These are phyloP conservation scores for Muscicapa striata DNA, from an alignment of 2,797 vertebrate species.

Conservation along the genomic window DNA sequence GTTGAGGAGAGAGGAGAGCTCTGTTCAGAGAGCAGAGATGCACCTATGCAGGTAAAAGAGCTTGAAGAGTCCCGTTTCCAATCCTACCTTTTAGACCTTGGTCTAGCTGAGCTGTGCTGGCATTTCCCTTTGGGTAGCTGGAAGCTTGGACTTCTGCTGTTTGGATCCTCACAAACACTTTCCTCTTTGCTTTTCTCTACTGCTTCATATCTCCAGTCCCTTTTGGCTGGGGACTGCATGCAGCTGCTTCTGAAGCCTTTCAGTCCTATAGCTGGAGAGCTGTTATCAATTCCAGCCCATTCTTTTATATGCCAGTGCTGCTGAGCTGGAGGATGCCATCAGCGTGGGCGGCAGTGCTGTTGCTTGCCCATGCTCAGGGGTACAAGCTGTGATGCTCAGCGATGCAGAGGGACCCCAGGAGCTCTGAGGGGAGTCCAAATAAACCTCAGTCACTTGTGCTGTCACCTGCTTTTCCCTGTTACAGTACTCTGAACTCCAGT, in stretches of 20 bases:
- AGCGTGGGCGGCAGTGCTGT: neutral
- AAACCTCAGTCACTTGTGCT: neutral
- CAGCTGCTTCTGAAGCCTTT: conserved; percentile 42
- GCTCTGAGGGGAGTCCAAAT: neutral
- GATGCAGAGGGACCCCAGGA: neutral
- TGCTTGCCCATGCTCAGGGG: neutral
- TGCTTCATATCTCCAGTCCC: neutral
- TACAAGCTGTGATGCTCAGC: neutral
- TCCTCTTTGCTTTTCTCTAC: neutral
- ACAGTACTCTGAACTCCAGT: neutral
- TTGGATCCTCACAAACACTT: neutral
- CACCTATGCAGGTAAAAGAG: conserved; percentile 66
- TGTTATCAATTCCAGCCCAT: neutral
- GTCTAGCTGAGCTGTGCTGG: neutral
- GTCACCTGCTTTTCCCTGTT: neutral
- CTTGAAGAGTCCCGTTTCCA: neutral
- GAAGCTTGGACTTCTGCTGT: neutral
- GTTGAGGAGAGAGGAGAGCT: conserved; percentile 65
- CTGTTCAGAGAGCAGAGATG: conserved; percentile 26
- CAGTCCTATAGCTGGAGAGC: conserved; percentile 3
- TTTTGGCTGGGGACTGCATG: neutral
- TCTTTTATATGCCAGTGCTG: neutral
- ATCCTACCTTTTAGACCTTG: neutral
- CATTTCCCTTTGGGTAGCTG: neutral
- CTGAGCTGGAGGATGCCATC: neutral